Evolutionary conservation across 2,113 vertebrate genomes (phyloP).

Genomic region (Gobiocypris rarus): DNA sequence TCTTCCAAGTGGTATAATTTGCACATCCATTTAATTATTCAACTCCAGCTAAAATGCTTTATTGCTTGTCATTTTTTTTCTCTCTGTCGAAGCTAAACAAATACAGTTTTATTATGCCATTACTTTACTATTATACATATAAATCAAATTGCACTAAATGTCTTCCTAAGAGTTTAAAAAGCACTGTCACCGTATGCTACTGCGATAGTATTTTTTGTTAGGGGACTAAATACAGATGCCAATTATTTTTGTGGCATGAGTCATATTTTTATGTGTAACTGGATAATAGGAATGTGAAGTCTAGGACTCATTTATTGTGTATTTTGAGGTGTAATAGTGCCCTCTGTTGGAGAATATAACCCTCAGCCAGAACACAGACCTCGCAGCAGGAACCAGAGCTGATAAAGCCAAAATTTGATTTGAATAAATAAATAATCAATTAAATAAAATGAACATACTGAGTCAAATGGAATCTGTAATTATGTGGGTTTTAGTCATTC

Average conservation of each 20-base stretch:
- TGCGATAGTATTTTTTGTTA: not conserved
- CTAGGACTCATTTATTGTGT: not conserved
- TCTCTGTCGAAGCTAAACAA: not conserved
- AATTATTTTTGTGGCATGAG: not conserved
- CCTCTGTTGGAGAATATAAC: conserved; percentile 62
- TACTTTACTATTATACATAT: not conserved
- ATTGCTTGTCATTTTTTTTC: not conserved
- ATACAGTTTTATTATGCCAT: not conserved
- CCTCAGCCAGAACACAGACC: not conserved
- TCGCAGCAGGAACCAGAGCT: too few relatives aligned
- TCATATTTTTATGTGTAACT: not conserved
- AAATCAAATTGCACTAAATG: not conserved
- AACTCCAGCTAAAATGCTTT: not conserved
- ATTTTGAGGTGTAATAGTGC: conserved; percentile 55
- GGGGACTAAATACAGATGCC: not conserved
- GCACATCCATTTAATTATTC: conserved; percentile 71
- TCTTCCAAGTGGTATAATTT: conserved; percentile 85
- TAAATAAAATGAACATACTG: not conserved
- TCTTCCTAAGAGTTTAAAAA: not conserved
- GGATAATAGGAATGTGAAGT: not conserved
- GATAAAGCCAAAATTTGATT: not conserved
- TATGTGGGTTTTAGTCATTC: not conserved
- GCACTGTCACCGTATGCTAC: not conserved
- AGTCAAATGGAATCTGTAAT: not conserved
- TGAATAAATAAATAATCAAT: not conserved